Base-by-base conservation (phyloP, 2,888 invertebrate species). In the Pseudoips prasinana region DNA sequence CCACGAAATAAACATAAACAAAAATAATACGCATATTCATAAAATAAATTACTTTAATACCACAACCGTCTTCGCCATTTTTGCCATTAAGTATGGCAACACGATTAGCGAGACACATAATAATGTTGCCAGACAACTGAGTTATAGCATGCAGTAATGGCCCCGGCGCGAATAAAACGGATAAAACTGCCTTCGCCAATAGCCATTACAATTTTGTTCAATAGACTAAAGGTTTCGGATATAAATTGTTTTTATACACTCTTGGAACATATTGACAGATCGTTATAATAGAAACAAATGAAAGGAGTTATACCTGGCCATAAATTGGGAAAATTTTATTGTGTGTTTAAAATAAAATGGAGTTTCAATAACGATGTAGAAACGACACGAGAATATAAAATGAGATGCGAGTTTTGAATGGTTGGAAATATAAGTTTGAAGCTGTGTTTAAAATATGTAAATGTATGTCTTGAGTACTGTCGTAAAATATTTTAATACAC, bases 71-170 rank as follows among this genome's bases (percentile, higher is more conserved):
- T 56, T 44, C 45, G 55, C 59, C 50, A 60, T 61, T 64, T 61
- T 56, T 60, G 45, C 58, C 55, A 64, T 65, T 61, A 64, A 57
- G 45, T 55, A 56, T 62, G 57, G 58, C 62, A 63, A 68, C 71
- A 57, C 59, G 63, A 68, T 70, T 69, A 72, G 55, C 58, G 43
- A 46, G 32, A 48, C 42, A 55, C 39, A 57, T 56, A 56, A 67
- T 69, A 66, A 68, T 63, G 62, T 63, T 58, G 60, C 62, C 64
- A 67, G 62, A 63, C 68, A 70, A 68, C 67, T 54, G 42, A 51
- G 41, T 57, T 58, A 57, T 48, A 28, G 41, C 39, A 18, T 22
- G 60, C 56, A 48, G 63, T 74, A 72, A 73, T 60, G 52, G 58
- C 49, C 40, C 30, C 29, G 38, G 32, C 34, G 47, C 43, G 41